phyloP scores from a whole-genome alignment of 2,888 invertebrate genomes.

The Drosophila tanythrix region DNA sequence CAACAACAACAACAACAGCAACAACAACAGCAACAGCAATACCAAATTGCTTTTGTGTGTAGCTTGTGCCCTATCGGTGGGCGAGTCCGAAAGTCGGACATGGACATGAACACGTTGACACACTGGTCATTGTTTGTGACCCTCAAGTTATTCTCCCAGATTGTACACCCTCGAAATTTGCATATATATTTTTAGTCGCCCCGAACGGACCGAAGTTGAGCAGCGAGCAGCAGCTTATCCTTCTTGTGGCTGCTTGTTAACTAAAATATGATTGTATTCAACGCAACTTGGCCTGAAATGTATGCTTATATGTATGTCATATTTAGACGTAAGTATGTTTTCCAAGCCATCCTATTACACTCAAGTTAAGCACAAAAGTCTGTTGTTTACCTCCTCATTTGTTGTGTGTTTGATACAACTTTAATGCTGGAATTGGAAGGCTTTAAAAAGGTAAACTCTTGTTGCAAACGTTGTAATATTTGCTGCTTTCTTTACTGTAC shows the following conservation, averaged over 20 bases:
- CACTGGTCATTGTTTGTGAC: slow-evolving; percentile 26
- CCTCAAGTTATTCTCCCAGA: neutral
- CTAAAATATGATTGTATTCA: slow-evolving; percentile 62
- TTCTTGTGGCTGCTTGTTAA: slow-evolving; percentile 41
- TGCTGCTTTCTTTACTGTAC: neutral
- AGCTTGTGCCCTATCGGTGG: slow-evolving; percentile 1
- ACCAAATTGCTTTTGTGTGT: slow-evolving; percentile 35
- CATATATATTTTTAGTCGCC: slow-evolving; percentile 32
- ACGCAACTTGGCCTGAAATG: slow-evolving; percentile 54
- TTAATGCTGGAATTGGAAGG: neutral
- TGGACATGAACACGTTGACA: slow-evolving; percentile 35
- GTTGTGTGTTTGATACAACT: neutral
- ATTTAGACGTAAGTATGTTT: slow-evolving; percentile 4
- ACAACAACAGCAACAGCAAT: slow-evolving; percentile 14
- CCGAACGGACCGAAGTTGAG: neutral
- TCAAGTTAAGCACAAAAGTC: slow-evolving; percentile 1
- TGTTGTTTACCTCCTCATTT: neutral
- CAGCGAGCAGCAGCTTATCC: slow-evolving; percentile 17
- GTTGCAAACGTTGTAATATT: neutral
- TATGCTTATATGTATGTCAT: slow-evolving; percentile 21
- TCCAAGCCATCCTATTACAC: neutral
- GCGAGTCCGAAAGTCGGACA: neutral
- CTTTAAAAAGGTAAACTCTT: neutral
- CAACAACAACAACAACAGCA: slow-evolving; percentile 24
- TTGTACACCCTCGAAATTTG: slow-evolving; percentile 36